Evolutionary conservation across 2,888 invertebrate genomes (phyloP), one percentile per base, ranked within the genome.

Genomic region (Drosophila rellima): DNA sequence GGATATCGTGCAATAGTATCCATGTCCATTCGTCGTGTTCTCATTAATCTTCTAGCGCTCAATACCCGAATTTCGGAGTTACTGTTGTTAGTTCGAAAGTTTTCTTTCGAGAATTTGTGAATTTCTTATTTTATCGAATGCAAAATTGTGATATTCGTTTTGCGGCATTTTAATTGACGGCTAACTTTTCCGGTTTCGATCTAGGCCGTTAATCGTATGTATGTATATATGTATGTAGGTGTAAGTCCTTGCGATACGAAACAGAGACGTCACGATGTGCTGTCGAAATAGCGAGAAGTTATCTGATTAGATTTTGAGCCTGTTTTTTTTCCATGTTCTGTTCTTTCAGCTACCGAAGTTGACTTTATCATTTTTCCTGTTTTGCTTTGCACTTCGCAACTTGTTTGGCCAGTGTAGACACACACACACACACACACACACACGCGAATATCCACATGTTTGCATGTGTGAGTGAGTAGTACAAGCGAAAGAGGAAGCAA

Each of bases 341-440:
- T 39, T 56, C 44, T 15, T 37, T 29, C 2, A 18, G 23, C 39
- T 67, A 60, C 42, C 39, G 45, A n/a, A 29, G 29, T 47, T 61
- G 52, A 35, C 40, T 68, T 55, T 68, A 39, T 18, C 33, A 26
- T 51, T 26, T 62, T 74, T 62, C 57, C 69, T 69, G 74, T 74
- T 74, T 68, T 63, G 60, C 40, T 63, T 57, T 45, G 52, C 52
- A 56, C 50, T 44, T 64, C 68, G 52, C 74, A 74, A 68, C 67
- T 74, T 74, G 74, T 72, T 72, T 73, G 52, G 52, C 61, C 70
- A 63, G 70, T 70, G 13, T 23, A 13, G 33, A 31, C 13, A 13
- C 45, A n/a, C 20, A n/a, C 50, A 42, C 50, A 37, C 48, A 11
- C 47, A 29, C 29, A 47, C n/a, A 10, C 0, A 10, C 13, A 20